Conservation (phyloP, 2,888 invertebrate species). For the Liposcelis brunnea region DNA sequence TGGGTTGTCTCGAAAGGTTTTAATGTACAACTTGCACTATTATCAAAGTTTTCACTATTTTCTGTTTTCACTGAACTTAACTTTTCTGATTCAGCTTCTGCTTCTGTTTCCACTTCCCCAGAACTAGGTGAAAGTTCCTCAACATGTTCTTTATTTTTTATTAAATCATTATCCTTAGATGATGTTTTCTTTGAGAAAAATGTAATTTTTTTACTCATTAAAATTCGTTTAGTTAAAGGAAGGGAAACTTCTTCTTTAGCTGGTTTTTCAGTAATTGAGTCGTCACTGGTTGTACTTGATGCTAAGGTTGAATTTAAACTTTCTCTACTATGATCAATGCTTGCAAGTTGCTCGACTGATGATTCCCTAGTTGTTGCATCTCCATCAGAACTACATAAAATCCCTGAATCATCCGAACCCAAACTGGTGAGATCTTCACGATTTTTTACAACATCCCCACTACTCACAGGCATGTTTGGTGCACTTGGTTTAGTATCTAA, state of each 20-base stretch:
- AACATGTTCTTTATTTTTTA: no score
- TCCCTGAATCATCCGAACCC: conserved; percentile 68
- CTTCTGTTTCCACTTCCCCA: no score
- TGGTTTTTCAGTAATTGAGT: conserved; percentile 12
- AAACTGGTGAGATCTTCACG: conserved; percentile 40
- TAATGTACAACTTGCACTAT: background rate
- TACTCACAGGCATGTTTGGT: conserved; percentile 1
- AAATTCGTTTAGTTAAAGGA: no score
- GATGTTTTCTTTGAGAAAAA: no score
- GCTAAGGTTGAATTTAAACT: conserved; percentile 44
- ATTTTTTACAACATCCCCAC: conserved; percentile 23
- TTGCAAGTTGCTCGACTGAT: conserved; percentile 30
- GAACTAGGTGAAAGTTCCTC: no score
- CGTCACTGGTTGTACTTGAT: background rate
- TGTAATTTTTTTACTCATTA: no score
- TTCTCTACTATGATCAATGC: conserved; percentile 46
- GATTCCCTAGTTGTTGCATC: conserved; percentile 24
- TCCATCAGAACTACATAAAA: conserved; percentile 40
- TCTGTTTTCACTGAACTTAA: background rate
- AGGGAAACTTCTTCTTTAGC: conserved; percentile 6
- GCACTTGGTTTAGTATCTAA: background rate
- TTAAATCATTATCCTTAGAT: no score
- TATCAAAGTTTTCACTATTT: conserved; percentile 14
- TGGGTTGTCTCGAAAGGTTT: conserved; percentile 25
- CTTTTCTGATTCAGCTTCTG: background rate